These are phyloP conservation scores for Melolontha melolontha DNA, from an alignment of 2,888 invertebrate genomes.

Conservation along the genomic window DNA sequence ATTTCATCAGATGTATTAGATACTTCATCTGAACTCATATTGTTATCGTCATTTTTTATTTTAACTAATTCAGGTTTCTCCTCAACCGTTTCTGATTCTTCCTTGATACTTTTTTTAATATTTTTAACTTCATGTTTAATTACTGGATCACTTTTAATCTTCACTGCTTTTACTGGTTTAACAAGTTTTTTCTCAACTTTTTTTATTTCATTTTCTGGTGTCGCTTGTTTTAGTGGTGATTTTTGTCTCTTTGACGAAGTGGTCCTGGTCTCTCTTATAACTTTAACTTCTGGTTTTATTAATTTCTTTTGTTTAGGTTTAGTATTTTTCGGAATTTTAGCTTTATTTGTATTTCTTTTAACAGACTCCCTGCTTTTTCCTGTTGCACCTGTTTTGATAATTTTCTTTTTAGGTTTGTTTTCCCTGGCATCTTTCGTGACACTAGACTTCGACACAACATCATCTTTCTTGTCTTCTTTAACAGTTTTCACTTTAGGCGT, in stretches of 20 bases:
- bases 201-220: neutral
- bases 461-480: conserved; percentile 50
- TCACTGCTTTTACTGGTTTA: conserved; percentile 38
- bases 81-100: conserved; percentile 19
- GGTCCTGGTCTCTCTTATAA: conserved; percentile 38
- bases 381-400: conserved; percentile 44
- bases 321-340: conserved; percentile 46
- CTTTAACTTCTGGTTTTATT: conserved; percentile 14
- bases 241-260: conserved; percentile 62
- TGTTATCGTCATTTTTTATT: conserved; percentile 37
- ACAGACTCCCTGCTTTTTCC: conserved; percentile 40
- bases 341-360: conserved; percentile 49
- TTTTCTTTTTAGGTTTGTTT: conserved; percentile 42
- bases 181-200: conserved; percentile 39
- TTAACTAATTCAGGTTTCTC: conserved; percentile 17
- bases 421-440: conserved; percentile 47
- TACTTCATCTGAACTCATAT: conserved; percentile 39
- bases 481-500: conserved; percentile 46
- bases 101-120: conserved; percentile 29
- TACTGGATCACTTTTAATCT: neutral
- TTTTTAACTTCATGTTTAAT: neutral
- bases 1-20: conserved; percentile 46
- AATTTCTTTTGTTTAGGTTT: conserved; percentile 47
- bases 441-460: conserved; percentile 48
- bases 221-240: conserved; percentile 61